These are phyloP conservation scores for Tenualosa ilisha DNA, from an alignment of 2,797 vertebrate genomes.

Conservation along the genomic window DNA sequence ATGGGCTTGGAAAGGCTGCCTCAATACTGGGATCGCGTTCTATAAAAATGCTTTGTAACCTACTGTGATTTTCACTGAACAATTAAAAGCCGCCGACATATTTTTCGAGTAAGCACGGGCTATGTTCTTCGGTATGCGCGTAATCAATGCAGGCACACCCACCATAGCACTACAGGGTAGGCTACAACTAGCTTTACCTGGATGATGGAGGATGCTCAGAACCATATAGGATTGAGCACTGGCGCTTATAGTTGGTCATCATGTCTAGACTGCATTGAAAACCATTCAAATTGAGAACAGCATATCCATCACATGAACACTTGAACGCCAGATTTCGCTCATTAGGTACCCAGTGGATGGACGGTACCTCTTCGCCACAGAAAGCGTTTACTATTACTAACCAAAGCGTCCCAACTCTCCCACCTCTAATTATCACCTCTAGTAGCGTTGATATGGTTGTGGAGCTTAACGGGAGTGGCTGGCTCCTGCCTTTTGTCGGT, in stretches of 20 bases:
- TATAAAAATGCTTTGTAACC: neutral
- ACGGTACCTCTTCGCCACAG: neutral
- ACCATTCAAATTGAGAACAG: neutral
- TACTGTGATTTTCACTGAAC: neutral
- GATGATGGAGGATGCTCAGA: neutral
- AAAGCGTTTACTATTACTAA: neutral
- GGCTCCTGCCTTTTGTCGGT: slow-evolving; percentile 48
- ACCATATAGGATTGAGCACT: slow-evolving; percentile 2
- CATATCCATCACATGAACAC: neutral
- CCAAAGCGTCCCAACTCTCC: neutral
- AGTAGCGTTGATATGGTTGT: slow-evolving; percentile 40
- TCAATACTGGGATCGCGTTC: neutral
- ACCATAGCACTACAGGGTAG: neutral
- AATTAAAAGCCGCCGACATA: neutral
- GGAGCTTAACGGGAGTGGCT: slow-evolving; percentile 52
- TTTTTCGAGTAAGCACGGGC: neutral
- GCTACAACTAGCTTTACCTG: slow-evolving; percentile 20
- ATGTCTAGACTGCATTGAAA: slow-evolving; percentile 23
- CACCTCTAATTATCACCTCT: slow-evolving; percentile 33
- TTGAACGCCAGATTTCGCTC: neutral
- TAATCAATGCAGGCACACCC: slow-evolving; percentile 22
- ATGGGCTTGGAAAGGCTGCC: neutral
- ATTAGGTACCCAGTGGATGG: neutral
- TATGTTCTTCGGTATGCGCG: neutral
- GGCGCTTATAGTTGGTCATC: neutral